These are phyloP conservation scores for Leucoma salicis DNA, from an alignment of 2,888 invertebrate species.

Conservation along the genomic window DNA sequence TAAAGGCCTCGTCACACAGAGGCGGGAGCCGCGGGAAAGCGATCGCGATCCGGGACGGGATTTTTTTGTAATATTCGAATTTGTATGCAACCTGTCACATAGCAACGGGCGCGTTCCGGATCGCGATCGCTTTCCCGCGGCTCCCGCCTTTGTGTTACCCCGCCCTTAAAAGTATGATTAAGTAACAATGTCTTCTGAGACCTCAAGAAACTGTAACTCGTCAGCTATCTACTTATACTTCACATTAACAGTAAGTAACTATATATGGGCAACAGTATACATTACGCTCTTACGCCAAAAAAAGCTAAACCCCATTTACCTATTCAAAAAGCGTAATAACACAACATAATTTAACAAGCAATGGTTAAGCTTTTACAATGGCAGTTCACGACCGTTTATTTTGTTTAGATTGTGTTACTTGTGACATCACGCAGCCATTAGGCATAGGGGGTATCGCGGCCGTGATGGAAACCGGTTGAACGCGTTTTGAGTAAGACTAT, in stretches of 20 bases:
- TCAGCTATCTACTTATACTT: conserved; percentile 10
- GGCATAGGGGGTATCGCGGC: conserved; percentile 30
- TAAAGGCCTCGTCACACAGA: no score
- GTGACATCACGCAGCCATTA: conserved; percentile 43
- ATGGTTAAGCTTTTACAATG: background rate
- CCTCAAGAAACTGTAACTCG: no score
- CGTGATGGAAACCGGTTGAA: conserved; percentile 36
- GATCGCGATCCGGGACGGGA: no score
- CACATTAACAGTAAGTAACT: conserved; percentile 10
- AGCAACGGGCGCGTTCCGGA: no score
- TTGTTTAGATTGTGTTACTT: conserved; percentile 25
- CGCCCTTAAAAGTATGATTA: no score
- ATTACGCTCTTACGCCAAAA: conserved; percentile 13
- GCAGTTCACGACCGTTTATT: background rate
- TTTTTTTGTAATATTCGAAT: no score
- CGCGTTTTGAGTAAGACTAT: conserved; percentile 25
- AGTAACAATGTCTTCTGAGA: no score
- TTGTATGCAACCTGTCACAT: no score
- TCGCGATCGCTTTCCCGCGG: no score
- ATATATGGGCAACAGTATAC: conserved; percentile 14
- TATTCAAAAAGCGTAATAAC: conserved; percentile 21
- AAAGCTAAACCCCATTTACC: conserved; percentile 23
- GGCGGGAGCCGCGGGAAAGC: no score
- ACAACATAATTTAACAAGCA: conserved; percentile 10
- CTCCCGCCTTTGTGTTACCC: no score